A percentile compares a stretch with the other conserved stretches of the same genome.
Conservation (phyloP, 2,888 invertebrate species). For the Alviniconcha strummeri region DNA sequence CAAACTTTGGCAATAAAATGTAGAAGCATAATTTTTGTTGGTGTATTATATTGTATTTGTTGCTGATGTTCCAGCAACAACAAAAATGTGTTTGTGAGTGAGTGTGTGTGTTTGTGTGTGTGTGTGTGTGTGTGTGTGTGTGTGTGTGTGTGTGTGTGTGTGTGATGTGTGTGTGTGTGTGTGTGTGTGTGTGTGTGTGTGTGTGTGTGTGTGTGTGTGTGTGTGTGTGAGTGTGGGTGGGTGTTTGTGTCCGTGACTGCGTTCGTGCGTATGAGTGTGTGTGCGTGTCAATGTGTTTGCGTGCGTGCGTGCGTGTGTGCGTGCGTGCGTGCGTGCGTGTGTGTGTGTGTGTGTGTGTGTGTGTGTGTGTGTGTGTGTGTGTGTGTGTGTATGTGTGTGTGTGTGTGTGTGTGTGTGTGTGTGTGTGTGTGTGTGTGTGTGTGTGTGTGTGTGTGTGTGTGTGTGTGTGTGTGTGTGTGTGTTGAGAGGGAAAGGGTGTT, state of each 20-base stretch:
- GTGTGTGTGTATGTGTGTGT: not conserved
- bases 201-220: not conserved
- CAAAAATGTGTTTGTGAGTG: not conserved
- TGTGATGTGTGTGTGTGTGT: not conserved
- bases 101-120: not conserved
- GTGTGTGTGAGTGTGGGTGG: not conserved
- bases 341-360: no score
- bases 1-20: not conserved
- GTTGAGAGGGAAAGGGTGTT: not conserved
- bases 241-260: not conserved
- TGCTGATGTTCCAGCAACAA: not conserved
- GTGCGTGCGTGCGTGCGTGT: not conserved
- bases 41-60: not conserved
- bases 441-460: not conserved
- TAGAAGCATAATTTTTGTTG: not conserved
- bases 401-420: not conserved
- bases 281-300: not conserved
- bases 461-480: not conserved
- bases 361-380: not conserved
- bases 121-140: not conserved
- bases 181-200: not conserved
- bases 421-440: not conserved
- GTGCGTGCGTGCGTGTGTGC: not conserved
- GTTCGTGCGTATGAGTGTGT: not conserved
- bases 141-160: not conserved